Conservation (phyloP, 2,113 vertebrate species). For the Neomonachus schauinslandi region DNA sequence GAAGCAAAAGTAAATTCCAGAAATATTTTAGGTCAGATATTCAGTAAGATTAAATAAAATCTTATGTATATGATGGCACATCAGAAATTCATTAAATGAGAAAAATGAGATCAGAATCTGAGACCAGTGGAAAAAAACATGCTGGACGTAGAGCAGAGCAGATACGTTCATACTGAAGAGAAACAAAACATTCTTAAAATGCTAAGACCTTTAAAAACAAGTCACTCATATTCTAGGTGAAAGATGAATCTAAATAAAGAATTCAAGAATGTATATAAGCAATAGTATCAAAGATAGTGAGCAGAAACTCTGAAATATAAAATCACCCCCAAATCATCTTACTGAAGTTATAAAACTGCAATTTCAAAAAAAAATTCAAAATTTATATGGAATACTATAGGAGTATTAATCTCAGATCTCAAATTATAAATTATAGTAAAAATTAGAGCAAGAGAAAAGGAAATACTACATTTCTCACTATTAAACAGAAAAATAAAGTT, state of each 20-base stretch:
- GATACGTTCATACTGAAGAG: neutral
- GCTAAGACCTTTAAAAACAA: neutral
- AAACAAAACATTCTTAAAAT: conserved; percentile 6
- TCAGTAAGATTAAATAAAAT: neutral
- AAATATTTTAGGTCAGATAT: neutral
- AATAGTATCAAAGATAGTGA: neutral
- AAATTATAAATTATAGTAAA: neutral
- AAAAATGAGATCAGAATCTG: conserved; percentile 1
- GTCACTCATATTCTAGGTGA: neutral
- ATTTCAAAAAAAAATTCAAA: conserved; percentile 1
- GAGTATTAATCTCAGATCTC: neutral
- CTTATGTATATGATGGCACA: neutral
- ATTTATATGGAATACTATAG: neutral
- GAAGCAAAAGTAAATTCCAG: neutral
- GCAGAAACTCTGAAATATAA: neutral
- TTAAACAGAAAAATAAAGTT: neutral
- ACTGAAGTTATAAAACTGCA: neutral
- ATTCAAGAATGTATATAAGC: neutral
- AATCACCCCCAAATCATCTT: neutral
- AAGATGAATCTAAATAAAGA: neutral
- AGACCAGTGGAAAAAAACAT: neutral
- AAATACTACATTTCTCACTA: neutral
- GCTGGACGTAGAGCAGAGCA: neutral
- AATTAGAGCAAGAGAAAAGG: neutral
- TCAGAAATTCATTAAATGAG: neutral